A percentile compares a stretch with the other conserved stretches of the same genome.
Conservation (phyloP, 2,797 vertebrate species). For the Pseudochaenichthys georgianus region DNA sequence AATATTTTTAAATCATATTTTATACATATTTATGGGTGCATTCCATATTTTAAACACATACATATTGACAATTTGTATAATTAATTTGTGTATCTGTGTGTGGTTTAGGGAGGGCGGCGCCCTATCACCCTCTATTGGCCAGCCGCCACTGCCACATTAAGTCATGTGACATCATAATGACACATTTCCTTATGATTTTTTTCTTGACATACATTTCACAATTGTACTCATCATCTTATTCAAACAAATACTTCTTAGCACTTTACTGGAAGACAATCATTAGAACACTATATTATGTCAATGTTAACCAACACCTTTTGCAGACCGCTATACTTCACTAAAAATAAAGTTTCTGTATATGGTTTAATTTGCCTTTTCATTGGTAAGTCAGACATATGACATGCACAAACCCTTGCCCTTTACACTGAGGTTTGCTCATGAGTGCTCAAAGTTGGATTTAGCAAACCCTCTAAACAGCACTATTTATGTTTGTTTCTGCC, state of each 20-base stretch:
- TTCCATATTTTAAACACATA: no score
- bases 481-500: no score
- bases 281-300: not conserved
- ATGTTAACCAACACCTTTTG: not conserved
- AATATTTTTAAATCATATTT: no score
- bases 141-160: not conserved
- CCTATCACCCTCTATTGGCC: no score
- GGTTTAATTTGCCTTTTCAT: not conserved
- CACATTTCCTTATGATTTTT: no score
- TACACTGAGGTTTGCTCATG: no score
- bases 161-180: not conserved
- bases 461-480: not conserved
- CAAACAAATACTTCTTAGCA: not conserved
- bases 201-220: not conserved
- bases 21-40: no score
- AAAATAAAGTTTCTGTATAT: not conserved
- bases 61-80: no score
- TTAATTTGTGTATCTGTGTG: no score
- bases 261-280: not conserved
- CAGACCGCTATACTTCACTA: not conserved
- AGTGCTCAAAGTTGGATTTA: not conserved
- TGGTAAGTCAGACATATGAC: not conserved
- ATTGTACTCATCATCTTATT: not conserved
- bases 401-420: not conserved
- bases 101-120: no score